Evolutionary conservation across 1,140 invertebrate genomes (phyloP), one percentile per base, ranked within the genome.

Genomic region (Drosophila takahashii): DNA sequence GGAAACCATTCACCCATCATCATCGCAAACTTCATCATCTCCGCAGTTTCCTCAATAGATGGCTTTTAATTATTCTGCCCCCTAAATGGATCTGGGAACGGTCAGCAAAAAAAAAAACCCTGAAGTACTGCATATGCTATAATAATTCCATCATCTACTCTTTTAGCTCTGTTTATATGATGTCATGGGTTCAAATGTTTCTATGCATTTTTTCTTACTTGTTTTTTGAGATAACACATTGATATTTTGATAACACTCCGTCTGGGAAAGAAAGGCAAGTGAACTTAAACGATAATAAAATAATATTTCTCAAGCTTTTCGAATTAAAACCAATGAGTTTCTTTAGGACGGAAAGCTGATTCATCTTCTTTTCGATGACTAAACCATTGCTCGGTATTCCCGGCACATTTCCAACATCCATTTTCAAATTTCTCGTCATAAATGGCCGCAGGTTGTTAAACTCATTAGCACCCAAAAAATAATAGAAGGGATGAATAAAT

Each of bases 381-480:
- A 70, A 70, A 15, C 26, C 41, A 39, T 39, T 16, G 50, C n/a
- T 56, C 18, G 62, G 66, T 27, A 70, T 56, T 70, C 64, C 66
- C 66, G 39, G 11, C 37, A 32, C 66, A 59, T 59, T 27, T 10
- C 32, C 34, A 44, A 37, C 18, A 36, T 7, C 52, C 60, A 76
- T 57, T 76, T 61, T 57, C 42, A 59, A 64, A 71, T 62, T 56
- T 64, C 54, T 54, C 58, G 48, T 66, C 71, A 67, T 58, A 69
- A 75, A 77, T 69, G 58, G 48, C 61, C 59, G 15, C 48, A 67
- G 78, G 78, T 81, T 85, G 74, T 78, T 81, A 85, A 86, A 86
- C 78, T 75, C 78, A 69, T 81, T 78, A 69, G 67, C 39, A 56
- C 53, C 61, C 52, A 76, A 45, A 71, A 50, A 45, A 53, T 39